Evolutionary conservation across 2,113 vertebrate genomes (phyloP).

Genomic region (Sakesphorus luctuosus): DNA sequence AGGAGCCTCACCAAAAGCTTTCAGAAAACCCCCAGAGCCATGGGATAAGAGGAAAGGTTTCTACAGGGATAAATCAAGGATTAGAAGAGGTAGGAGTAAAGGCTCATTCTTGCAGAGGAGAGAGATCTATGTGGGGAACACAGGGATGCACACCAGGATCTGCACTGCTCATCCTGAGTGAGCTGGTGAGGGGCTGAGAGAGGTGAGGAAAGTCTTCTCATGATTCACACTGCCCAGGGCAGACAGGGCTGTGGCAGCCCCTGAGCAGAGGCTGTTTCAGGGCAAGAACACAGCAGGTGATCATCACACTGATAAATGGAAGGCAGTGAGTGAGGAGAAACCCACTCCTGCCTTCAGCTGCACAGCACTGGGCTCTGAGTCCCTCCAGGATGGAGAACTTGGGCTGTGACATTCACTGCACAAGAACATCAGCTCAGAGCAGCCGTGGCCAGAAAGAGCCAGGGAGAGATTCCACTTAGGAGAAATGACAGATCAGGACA

Average conservation of each 20-base stretch:
- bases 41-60: neutral
- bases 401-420: neutral
- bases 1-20: neutral
- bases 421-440: neutral
- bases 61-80: neutral
- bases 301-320: accelerated
- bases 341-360: neutral
- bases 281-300: neutral
- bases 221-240: neutral
- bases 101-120: neutral
- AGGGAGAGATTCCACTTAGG: neutral
- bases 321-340: neutral
- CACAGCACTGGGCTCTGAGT: neutral
- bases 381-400: neutral
- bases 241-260: neutral
- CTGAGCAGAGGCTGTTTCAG: neutral
- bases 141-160: accelerated
- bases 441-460: neutral
- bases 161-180: neutral
- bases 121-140: neutral
- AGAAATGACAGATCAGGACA: neutral
- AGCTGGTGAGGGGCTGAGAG: neutral
- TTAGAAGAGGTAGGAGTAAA: neutral
- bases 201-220: neutral
- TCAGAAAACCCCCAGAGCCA: neutral